phyloP scores from a whole-genome alignment of 2,888 invertebrate species.

The Phytoseiulus persimilis region DNA sequence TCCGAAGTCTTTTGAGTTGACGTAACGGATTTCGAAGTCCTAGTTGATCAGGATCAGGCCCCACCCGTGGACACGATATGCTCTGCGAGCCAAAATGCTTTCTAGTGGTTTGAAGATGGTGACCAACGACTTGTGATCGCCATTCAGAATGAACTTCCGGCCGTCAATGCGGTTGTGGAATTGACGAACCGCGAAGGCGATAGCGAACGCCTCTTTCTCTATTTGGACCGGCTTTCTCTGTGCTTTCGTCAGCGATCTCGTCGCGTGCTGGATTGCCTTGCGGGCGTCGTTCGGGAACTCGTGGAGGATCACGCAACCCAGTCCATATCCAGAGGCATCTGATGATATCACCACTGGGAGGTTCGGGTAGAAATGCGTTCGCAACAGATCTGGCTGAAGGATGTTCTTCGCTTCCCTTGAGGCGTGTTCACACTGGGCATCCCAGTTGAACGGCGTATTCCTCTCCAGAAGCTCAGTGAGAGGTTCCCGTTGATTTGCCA shows the following conservation, averaged over 20 bases:
- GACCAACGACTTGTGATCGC: slow-evolving; percentile 50
- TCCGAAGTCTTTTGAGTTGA: slow-evolving; percentile 46
- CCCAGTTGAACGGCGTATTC: too few species aligned
- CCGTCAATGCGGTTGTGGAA: slow-evolving; percentile 45
- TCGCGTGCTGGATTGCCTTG: slow-evolving; percentile 47
- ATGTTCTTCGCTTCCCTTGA: slow-evolving; percentile 45
- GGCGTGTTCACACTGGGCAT: slow-evolving; percentile 43
- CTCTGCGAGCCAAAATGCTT: slow-evolving; percentile 46
- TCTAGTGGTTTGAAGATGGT: too few species aligned
- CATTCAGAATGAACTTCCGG: slow-evolving; percentile 50
- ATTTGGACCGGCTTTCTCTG: slow-evolving; percentile 46
- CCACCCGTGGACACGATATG: slow-evolving; percentile 48
- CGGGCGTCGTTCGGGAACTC: slow-evolving; percentile 49
- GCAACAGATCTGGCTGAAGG: slow-evolving; percentile 45
- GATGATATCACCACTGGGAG: slow-evolving; percentile 46
- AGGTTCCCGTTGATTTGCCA: slow-evolving; percentile 45
- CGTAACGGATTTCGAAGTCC: slow-evolving; percentile 48
- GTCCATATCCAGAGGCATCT: slow-evolving; percentile 49
- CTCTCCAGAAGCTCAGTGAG: slow-evolving; percentile 42
- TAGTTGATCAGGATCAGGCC: slow-evolving; percentile 48
- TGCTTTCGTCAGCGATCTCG: slow-evolving; percentile 44
- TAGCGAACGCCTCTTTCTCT: slow-evolving; percentile 49
- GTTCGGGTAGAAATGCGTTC: slow-evolving; percentile 48
- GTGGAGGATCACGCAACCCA: slow-evolving; percentile 47
- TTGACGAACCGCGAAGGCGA: slow-evolving; percentile 46